Evolutionary conservation across 2,888 invertebrate species (phyloP).

Genomic region (Sarcophaga rosellei): DNA sequence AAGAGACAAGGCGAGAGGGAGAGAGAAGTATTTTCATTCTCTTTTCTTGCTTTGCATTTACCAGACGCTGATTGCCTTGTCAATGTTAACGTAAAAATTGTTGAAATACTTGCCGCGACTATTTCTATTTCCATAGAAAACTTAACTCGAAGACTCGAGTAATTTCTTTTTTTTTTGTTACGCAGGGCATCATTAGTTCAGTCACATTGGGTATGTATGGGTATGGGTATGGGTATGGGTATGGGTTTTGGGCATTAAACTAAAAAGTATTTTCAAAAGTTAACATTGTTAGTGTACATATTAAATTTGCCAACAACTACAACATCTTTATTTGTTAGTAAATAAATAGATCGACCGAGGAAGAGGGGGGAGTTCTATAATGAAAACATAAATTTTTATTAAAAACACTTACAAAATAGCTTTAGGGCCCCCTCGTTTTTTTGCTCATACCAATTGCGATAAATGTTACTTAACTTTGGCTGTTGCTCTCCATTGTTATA

Average conservation of each 20-base stretch:
- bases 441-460: too few species aligned
- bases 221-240: too few species aligned
- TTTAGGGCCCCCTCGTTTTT: conserved; percentile 13
- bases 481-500: conserved; percentile 5
- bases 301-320: too few species aligned
- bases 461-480: background rate
- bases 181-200: background rate
- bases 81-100: conserved; percentile 1
- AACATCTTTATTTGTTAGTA: background rate
- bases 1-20: too few species aligned
- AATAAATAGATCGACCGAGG: too few species aligned
- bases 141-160: background rate
- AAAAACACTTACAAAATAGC: conserved; percentile 56
- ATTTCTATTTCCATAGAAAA: background rate
- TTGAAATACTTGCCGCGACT: background rate
- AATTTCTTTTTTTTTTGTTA: conserved; percentile 1
- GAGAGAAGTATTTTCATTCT: background rate
- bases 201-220: too few species aligned
- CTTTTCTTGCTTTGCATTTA: too few species aligned
- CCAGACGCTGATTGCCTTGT: background rate
- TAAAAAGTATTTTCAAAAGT: conserved; percentile 27
- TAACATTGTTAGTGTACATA: conserved; percentile 33
- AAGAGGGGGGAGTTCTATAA: background rate
- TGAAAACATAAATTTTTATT: conserved; percentile 57
- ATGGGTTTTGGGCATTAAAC: too few species aligned